Conservation (phyloP, 2,888 invertebrate species). For the Rhamphomyia laevipes region DNA sequence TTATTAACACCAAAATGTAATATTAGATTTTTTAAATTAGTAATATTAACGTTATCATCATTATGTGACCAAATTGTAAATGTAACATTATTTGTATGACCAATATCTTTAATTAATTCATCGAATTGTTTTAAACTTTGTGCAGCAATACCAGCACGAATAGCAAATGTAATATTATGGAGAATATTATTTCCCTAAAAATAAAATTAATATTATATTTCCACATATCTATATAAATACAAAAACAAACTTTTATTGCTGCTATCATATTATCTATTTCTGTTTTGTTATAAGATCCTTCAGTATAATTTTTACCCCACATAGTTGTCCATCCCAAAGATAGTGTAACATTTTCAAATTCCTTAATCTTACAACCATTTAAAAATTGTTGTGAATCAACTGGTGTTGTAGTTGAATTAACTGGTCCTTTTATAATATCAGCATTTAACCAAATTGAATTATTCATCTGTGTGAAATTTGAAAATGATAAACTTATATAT, state of each 20-base stretch:
- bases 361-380: slow-evolving; percentile 39
- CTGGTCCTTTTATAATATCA: slow-evolving; percentile 65
- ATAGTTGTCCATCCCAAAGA: slow-evolving; percentile 81
- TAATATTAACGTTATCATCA: slow-evolving; percentile 54
- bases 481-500: no score
- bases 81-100: slow-evolving; percentile 38
- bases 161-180: slow-evolving; percentile 62
- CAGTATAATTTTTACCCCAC: slow-evolving; percentile 41
- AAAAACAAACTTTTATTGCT: slow-evolving; percentile 37
- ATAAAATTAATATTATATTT: neutral
- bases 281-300: slow-evolving; percentile 48
- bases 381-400: slow-evolving; percentile 40
- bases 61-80: slow-evolving; percentile 70
- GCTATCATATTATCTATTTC: slow-evolving; percentile 60
- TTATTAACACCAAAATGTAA: slow-evolving; percentile 51
- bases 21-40: slow-evolving; percentile 53
- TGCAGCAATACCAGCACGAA: slow-evolving; percentile 57
- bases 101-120: slow-evolving; percentile 42
- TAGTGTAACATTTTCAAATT: slow-evolving; percentile 52
- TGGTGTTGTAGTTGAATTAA: slow-evolving; percentile 45
- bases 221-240: neutral
- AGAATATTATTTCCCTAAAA: slow-evolving; percentile 23
- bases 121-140: slow-evolving; percentile 50
- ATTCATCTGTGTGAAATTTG: slow-evolving; percentile 39
- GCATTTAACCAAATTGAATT: slow-evolving; percentile 82